Evolutionary conservation across 1,140 invertebrate species (phyloP), one percentile per base, ranked within the genome.

Genomic region (Sinonovacula constricta): DNA sequence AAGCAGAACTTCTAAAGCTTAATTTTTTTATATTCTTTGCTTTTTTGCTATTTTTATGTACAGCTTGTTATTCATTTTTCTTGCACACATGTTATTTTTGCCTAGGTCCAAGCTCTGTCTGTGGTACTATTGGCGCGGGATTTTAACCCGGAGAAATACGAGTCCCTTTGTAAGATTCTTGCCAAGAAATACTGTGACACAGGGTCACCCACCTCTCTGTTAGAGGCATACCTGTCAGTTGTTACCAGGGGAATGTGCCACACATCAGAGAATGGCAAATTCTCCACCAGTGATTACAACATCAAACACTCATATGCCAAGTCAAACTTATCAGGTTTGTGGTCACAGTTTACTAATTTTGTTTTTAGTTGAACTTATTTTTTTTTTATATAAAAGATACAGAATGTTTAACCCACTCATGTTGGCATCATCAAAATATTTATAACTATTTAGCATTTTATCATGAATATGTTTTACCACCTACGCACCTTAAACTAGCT

Each of bases 81-180:
- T n/a, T n/a, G n/a, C n/a, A n/a, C n/a, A n/a, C n/a, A n/a, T n/a
- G n/a, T n/a, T n/a, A n/a, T n/a, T n/a, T n/a, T n/a, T n/a, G n/a
- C n/a, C n/a, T 59, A 94, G 93, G 92, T 94, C 3, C 93, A 92
- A 83, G 92, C 92, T 79, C 92, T 94, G 86, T 93, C 92, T 7
- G 74, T 94, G 24, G 91, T 94, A 28, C 62, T 94, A 18, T 90
- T 92, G 65, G 88, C 93, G 33, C 92, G 90, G 86, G 93, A 94
- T 80, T 94, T 94, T 72, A 93, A 93, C 89, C 93, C 93, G 71
- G 92, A 93, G 83, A 93, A 93, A 82, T 94, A 94, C 90, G 91
- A 93, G 88, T 90, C 91, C 2, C 85, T 94, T 0, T 92, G 91
- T 67, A 85, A 89, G 74, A 91, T 94, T 30, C 82, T 94, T 10